Percentiles rank a stretch among this genome's conserved stretches.
These are phyloP conservation scores for Pristiophorus japonicus DNA, from an alignment of 2,113 vertebrate genomes.

Conservation along the genomic window DNA sequence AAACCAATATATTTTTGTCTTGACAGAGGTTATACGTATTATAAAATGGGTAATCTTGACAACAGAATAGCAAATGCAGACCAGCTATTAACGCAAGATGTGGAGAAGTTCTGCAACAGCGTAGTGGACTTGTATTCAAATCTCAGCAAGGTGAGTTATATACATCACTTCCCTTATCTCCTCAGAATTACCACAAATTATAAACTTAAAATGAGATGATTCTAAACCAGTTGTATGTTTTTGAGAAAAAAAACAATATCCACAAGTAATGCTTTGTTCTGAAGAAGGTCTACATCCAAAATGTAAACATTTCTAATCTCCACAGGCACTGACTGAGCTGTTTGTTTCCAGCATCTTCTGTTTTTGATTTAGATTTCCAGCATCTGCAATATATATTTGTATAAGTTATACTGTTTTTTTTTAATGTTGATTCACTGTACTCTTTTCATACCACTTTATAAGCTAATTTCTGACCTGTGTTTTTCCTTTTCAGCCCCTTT, in stretches of 20 bases:
- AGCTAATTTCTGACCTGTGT: neutral
- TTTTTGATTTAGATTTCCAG: neutral
- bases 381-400: neutral
- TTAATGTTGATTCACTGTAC: neutral
- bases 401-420: neutral
- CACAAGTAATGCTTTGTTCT: neutral
- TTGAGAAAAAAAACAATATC: neutral
- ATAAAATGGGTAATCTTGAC: conserved; percentile 99
- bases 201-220: neutral
- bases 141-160: conserved; percentile 81
- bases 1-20: neutral
- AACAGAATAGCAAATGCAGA: conserved; percentile 95
- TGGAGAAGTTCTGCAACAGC: conserved; percentile 96
- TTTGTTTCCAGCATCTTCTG: neutral
- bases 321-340: neutral
- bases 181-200: neutral
- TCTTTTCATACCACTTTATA: neutral
- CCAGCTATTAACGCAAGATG: conserved; percentile 93
- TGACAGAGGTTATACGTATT: conserved; percentile 84
- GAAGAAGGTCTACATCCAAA: neutral
- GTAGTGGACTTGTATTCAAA: conserved; percentile 97
- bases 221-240: neutral
- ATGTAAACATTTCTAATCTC: neutral
- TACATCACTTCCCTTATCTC: neutral
- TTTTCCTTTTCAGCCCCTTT: conserved; percentile 68